Base-by-base conservation (phyloP, 2,113 vertebrate species). In the Perccottus glenii region DNA sequence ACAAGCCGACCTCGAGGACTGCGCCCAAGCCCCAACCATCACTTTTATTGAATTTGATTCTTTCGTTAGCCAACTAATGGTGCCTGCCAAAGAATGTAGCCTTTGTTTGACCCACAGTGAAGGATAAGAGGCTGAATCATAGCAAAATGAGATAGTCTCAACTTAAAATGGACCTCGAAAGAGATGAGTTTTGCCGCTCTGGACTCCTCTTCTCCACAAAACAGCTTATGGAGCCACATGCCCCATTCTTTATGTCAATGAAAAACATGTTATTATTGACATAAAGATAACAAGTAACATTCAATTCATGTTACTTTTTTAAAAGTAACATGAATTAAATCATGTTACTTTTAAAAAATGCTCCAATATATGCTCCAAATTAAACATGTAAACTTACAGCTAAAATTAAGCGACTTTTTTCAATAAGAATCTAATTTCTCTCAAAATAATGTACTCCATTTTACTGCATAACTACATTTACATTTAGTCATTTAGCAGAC, bases 31-130 rank as follows among this genome's bases (percentile, higher is more conserved):
- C 61, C 44, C 35, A 61, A 78, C 74, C 52, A 72, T 69, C 48
- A 59, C 77, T 73, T 60, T 67, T 48, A 44, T 67, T 64, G 72
- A 48, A 66, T 71, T 68, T 19, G 52, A 56, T 70, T 84, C 71
- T 47, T 50, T 62, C 58, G 72, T 64, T 60, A 79, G 60, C 60
- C 46, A 52, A 42, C 65, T 49, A 57, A 59, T 27, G 69, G 58
- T 16, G 38, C 56, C 64, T 65, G 66, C 64, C 70, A 77, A 72
- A 61, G 15, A 58, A 43, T 48, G 3, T 16, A 47, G 67, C 69
- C 60, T 75, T 74, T 78, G 70, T 75, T 57, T 0, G 9, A 72
- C 51, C 60, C 27, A 51, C 6, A 8, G 9, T 61, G 10, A 58
- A 61, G 53, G 56, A 60, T 36, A 48, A 7, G 5, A 55, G 38